A percentile compares a stretch with the other conserved stretches of the same genome.
phyloP scores from a whole-genome alignment of 2,888 invertebrate species.

The Lasioglossum lativentre region DNA sequence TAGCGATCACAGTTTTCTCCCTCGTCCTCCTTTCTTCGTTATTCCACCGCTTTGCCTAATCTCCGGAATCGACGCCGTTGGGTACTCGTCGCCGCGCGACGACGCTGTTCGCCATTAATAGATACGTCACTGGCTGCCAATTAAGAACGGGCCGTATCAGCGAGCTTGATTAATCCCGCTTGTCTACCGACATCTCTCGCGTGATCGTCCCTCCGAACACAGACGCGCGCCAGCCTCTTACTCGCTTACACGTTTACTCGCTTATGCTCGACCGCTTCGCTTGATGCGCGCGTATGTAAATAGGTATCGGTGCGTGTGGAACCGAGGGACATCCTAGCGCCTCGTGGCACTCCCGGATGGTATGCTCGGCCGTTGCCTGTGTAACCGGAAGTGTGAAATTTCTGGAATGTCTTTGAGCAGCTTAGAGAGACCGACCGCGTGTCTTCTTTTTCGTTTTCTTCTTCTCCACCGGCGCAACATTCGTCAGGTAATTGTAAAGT shows the following conservation, averaged over 20 bases:
- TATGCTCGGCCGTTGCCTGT: constrained; percentile 22
- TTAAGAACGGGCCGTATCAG: constrained; percentile 76
- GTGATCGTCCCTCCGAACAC: constrained; percentile 57
- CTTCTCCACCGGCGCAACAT: neutral
- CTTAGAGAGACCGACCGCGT: neutral
- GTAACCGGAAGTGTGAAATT: constrained; percentile 53
- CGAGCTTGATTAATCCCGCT: constrained; percentile 77
- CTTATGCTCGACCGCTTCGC: neutral
- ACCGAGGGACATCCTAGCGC: neutral
- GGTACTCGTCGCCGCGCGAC: constrained; percentile 39
- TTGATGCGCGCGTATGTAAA: constrained; percentile 38
- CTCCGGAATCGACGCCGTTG: constrained; percentile 69
- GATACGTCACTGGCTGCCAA: constrained; percentile 80
- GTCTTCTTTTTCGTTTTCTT: neutral
- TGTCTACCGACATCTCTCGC: constrained; percentile 66
- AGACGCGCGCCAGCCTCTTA: neutral
- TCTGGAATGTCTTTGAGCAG: constrained; percentile 12
- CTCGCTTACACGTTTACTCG: constrained; percentile 6
- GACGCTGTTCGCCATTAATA: constrained; percentile 76
- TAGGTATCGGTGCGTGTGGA: constrained; percentile 20
- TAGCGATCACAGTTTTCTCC: constrained; percentile 1
- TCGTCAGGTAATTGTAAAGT: constrained; percentile 14
- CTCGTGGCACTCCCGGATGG: constrained; percentile 1
- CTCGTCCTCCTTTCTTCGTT: constrained; percentile 21
- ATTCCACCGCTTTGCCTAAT: constrained; percentile 68